Base-by-base conservation (phyloP, 2,113 vertebrate genomes). In the Mixornis gularis region DNA sequence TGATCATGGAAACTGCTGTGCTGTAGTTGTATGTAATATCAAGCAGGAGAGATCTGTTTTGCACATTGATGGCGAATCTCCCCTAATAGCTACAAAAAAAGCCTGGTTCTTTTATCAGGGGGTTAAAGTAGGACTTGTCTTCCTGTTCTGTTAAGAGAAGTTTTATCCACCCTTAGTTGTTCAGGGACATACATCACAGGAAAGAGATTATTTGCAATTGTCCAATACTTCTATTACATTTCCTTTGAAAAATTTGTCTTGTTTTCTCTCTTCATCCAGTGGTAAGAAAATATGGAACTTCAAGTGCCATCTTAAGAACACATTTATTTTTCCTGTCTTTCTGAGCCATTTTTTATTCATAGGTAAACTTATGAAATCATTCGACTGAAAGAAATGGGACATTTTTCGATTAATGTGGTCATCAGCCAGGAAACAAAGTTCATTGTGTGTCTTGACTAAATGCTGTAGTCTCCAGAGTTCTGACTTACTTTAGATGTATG, bases 21-120 rank as follows among this genome's bases (percentile, higher is more conserved):
- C 49, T 90, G 38, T 3, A 36, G 46, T 58, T 96, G 76, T 95
- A 66, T 44, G 10, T 56, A 88, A 6, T 71, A 85, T 79, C 78
- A 69, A 56, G 58, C 55, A 70, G 71, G 41, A 77, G 68, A 74
- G 68, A 74, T 95, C 95, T 96, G 94, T 88, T 97, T 96, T 97
- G 95, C 80, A 87, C 96, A 96, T 97, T 97, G 81, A 26, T 94
- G 82, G 85, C 84, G 87, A 88, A 93, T 96, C 71, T 96, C 78
- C 93, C 91, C 89, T 87, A 48, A 51, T 21, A 92, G 74, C 80
- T 95, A 71, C 66, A 87, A 86, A 97, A 79, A 84, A 82, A 89
- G 74, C 93, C 97, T 96, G 87, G 63, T 96, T 95, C 93, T 97
- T 95, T 96, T 94, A 89, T 97, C 93, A 73, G 73, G 80, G 78